phyloP scores from a whole-genome alignment of 2,888 invertebrate species.

The Mesorhabditis spiculigera region DNA sequence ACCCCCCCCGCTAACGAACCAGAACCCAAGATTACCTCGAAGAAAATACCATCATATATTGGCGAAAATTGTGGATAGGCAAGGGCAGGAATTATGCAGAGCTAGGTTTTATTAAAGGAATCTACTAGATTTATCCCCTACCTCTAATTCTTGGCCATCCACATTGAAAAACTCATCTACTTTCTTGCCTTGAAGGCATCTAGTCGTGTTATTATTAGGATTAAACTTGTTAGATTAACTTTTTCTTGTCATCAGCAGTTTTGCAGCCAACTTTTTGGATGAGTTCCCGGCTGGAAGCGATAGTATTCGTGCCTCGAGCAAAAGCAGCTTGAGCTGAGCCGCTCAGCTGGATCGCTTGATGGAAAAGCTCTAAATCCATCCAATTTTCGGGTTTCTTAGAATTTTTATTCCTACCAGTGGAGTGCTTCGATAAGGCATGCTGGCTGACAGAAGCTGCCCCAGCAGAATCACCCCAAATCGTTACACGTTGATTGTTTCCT shows the following conservation, averaged over 20 bases:
- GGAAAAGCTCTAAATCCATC: not conserved
- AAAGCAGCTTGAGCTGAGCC: not conserved
- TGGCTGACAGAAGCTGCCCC: slow-evolving; percentile 3
- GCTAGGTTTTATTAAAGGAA: too few relatives aligned
- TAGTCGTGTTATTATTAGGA: not conserved
- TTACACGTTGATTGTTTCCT: not conserved
- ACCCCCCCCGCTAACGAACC: too few relatives aligned
- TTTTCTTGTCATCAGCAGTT: not conserved
- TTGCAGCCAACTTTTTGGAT: not conserved
- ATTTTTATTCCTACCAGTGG: not conserved
- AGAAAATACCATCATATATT: not conserved
- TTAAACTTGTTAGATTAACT: not conserved
- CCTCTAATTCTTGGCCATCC: not conserved
- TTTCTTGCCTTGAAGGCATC: not conserved
- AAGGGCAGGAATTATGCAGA: not conserved
- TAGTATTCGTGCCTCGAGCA: not conserved
- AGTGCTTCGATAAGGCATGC: not conserved
- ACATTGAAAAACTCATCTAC: not conserved
- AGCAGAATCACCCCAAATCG: not conserved
- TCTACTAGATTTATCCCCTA: not conserved
- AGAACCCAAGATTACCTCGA: not conserved
- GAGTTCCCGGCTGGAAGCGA: not conserved
- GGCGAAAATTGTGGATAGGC: not conserved
- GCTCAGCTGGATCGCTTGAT: slow-evolving; percentile 4
- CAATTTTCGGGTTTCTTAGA: not conserved